These are phyloP conservation scores for Lithodes maja DNA, from an alignment of 2,888 invertebrate genomes.

Conservation along the genomic window DNA sequence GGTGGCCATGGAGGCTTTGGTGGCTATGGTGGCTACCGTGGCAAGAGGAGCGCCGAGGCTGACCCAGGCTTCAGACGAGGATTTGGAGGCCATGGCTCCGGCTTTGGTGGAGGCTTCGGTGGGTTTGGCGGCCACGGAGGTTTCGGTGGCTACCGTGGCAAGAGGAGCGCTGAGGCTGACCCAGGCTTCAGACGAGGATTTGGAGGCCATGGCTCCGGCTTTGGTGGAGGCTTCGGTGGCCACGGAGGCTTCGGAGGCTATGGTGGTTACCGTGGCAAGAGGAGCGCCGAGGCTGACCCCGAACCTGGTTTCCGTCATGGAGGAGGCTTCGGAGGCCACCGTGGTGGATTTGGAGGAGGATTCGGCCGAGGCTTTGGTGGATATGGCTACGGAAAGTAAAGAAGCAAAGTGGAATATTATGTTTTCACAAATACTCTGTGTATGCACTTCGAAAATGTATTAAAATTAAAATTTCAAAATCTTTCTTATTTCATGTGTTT, in stretches of 20 bases:
- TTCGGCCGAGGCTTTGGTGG: slow-evolving; percentile 34
- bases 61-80: slow-evolving; percentile 18
- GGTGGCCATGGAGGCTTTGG: background rate
- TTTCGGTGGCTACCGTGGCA: slow-evolving; percentile 27
- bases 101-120: slow-evolving; percentile 30
- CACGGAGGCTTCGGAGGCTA: slow-evolving; percentile 26
- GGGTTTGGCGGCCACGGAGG: background rate
- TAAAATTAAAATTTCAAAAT: too few relatives aligned
- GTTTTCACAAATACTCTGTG: too few relatives aligned
- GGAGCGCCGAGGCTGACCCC: slow-evolving; percentile 35
- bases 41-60: slow-evolving; percentile 38
- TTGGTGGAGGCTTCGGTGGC: slow-evolving; percentile 25
- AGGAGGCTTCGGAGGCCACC: slow-evolving; percentile 6
- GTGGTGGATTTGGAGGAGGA: slow-evolving; percentile 30
- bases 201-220: slow-evolving; percentile 2
- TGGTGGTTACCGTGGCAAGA: slow-evolving; percentile 34
- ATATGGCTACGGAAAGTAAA: slow-evolving; percentile 34
- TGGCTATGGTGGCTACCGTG: slow-evolving; percentile 29
- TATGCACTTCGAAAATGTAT: too few relatives aligned
- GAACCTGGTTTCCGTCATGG: slow-evolving; percentile 16
- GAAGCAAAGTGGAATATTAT: too few relatives aligned
- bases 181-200: slow-evolving; percentile 21
- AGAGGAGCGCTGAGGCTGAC: slow-evolving; percentile 34
- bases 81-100: slow-evolving; percentile 32
- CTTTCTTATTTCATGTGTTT: too few relatives aligned